Evolutionary conservation across 1,140 invertebrate species (phyloP), one percentile per base, ranked within the genome.

Genomic region (Triops cancriformis): DNA sequence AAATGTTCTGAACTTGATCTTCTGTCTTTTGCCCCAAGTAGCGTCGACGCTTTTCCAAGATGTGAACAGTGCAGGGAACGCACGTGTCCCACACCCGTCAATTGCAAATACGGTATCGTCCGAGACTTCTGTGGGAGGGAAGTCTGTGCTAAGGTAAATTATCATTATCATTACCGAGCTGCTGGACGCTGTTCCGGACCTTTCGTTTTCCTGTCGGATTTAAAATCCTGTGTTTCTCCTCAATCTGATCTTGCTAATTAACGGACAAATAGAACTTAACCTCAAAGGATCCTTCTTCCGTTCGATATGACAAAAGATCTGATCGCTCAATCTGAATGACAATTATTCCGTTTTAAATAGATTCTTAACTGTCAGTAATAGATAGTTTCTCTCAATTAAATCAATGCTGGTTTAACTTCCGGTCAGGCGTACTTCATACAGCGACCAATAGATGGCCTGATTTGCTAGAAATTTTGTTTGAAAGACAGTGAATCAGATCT

Each of bases 121-220:
- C 64, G 75, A 11, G 79, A 79, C 31, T 75, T 75, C 43, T 79
- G 79, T 41, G 77, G 74, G 9, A 27, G 77, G 26, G 73, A 74
- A 37, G 77, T 79, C 27, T 79, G 79, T 73, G 77, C 79, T 41
- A 79, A 79, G 76, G 79, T 79, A 79, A 78, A 76, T 5, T 26
- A n/a, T 4, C n/a, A 45, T 41, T 28, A 18, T 73, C 27, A 14
- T 73, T 23, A 87, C 87, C 5, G 80, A 64, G 26, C 41, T 77
- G 0, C 31, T 73, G n/a, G n/a, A n/a, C 31, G 23, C 10, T 73
- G 73, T 74, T 31, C 6, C 9, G 28, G 37, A 27, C 14, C 23
- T 2, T 26, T 73, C 7, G 18, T 45, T 73, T 18, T 72, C n/a
- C 1, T 27, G 14, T 41, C 27, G 9, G n/a, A n/a, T n/a, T n/a